Evolutionary conservation across 2,888 invertebrate species (phyloP), one percentile per base, ranked within the genome.

Genomic region (Zygaena filipendulae): DNA sequence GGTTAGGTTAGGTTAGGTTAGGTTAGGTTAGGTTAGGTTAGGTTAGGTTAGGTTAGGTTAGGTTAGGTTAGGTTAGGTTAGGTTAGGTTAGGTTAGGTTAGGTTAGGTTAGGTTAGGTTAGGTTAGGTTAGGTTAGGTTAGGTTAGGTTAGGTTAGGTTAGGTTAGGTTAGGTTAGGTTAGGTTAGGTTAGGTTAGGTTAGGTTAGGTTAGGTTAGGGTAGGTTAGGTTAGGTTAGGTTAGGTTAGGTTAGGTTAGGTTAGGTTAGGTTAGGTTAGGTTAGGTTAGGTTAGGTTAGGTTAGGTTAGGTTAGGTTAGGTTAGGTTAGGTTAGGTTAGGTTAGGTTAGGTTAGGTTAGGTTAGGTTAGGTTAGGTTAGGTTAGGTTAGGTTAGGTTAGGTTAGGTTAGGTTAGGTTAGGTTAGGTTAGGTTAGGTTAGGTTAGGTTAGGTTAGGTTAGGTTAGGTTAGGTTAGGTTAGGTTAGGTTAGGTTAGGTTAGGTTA

Each of bases 401-500:
- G 33, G 37, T 32, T 37, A 32, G 33, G 36, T 31, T 33, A 29
- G 33, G 33, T 33, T 36, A 30, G 33, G 36, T 33, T 36, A 33
- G 33, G 33, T 33, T 35, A 32, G 35, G 38, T 35, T 38, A 33
- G 36, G 38, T 35, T 39, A 34, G 38, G 38, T 38, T 35, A 35
- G 35, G 38, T 35, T 38, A 35, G 39, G 34, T 35, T 38, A 33
- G 33, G 35, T 35, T 35, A 31, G 33, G 33, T 38, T 33, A 33
- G 33, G 35, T 33, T 38, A 35, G 37, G 34, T 38, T 38, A 35
- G 37, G 37, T 38, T 38, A 35, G 37, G 35, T 35, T 35, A 34
- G 39, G 39, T 39, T 39, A 36, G 36, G 39, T 39, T 39, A 35
- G 39, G 39, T 39, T 39, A 36, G 39, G 39, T 39, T 39, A 36